Percentiles rank a stretch among this genome's conserved stretches.
Evolutionary conservation across 2,113 vertebrate genomes (phyloP).

Genomic region (Ochotona curzoniae): DNA sequence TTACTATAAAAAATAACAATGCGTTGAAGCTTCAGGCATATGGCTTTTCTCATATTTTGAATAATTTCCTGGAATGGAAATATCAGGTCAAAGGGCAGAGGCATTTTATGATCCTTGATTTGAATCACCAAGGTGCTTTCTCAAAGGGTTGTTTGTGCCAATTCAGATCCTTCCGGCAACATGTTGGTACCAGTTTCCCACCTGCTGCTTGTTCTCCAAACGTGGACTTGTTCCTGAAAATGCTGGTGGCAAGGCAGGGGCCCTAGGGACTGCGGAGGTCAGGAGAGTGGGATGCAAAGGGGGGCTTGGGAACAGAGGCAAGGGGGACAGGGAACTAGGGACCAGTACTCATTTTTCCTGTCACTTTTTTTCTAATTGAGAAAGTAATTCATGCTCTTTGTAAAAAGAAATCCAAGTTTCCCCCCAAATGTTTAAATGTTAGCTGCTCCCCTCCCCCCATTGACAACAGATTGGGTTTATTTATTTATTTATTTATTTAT

Average conservation of each 20-base stretch:
- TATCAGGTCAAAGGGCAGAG: constrained; percentile 47
- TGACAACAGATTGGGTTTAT: neutral
- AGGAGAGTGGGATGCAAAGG: neutral
- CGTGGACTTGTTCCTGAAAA: neutral
- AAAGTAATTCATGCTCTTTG: constrained; percentile 29
- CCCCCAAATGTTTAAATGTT: neutral
- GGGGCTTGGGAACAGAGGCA: neutral
- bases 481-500: neutral
- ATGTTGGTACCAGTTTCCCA: neutral
- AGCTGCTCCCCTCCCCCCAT: neutral
- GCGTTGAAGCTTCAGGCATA: constrained; percentile 49
- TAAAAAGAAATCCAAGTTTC: constrained; percentile 34
- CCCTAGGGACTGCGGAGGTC: neutral
- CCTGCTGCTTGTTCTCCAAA: neutral
- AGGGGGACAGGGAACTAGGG: neutral
- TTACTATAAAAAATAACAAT: constrained; percentile 55
- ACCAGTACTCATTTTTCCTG: neutral
- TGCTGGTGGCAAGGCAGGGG: neutral
- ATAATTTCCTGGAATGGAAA: constrained; percentile 66
- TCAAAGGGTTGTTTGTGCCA: neutral
- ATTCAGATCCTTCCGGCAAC: neutral
- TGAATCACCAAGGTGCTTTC: constrained; percentile 41
- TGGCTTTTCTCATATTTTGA: constrained; percentile 60
- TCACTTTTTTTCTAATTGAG: neutral
- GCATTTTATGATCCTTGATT: constrained; percentile 58